Conservation (phyloP, 92 coral and sea anemone species). For the Chrysogorgia sp. region DNA sequence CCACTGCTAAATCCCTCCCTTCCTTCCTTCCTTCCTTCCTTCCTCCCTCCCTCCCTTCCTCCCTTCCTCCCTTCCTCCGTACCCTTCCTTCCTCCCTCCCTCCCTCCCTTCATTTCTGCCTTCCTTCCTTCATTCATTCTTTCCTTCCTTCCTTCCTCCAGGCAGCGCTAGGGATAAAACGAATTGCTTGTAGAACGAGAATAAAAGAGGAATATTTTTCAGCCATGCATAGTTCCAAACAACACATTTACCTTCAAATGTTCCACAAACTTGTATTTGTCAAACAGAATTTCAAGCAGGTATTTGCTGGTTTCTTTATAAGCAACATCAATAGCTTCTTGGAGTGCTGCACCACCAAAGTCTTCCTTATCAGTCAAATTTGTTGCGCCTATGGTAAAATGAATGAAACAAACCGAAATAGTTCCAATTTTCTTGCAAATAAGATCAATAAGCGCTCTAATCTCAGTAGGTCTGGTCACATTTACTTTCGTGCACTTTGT, state of each 20-base stretch:
- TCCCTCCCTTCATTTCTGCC: no score
- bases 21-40: background rate
- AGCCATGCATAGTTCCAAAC: no score
- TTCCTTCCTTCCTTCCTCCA: background rate
- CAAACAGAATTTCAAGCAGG: slow-evolving; percentile 88
- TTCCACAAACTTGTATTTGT: slow-evolving; percentile 91
- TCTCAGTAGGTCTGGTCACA: no score
- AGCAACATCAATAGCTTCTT: slow-evolving; percentile 82
- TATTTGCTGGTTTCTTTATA: slow-evolving; percentile 91
- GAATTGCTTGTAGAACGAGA: no score
- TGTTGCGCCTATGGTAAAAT: slow-evolving; percentile 67
- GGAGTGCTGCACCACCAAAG: slow-evolving; percentile 88
- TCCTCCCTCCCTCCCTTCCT: background rate
- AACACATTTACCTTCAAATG: slow-evolving; percentile 77
- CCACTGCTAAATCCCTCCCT: background rate
- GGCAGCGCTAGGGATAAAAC: background rate
- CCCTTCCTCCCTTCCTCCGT: no score
- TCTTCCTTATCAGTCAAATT: slow-evolving; percentile 88
- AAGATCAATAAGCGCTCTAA: no score
- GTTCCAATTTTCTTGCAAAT: no score
- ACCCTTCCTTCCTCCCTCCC: no score
- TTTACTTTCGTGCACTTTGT: no score
- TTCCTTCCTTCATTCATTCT: background rate
- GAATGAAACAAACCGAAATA: background rate
- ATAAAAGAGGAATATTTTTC: no score